A percentile compares a stretch with the other conserved stretches of the same genome.
These are phyloP conservation scores for Phocoena sinus DNA, from an alignment of 2,113 vertebrate species.

Conservation along the genomic window DNA sequence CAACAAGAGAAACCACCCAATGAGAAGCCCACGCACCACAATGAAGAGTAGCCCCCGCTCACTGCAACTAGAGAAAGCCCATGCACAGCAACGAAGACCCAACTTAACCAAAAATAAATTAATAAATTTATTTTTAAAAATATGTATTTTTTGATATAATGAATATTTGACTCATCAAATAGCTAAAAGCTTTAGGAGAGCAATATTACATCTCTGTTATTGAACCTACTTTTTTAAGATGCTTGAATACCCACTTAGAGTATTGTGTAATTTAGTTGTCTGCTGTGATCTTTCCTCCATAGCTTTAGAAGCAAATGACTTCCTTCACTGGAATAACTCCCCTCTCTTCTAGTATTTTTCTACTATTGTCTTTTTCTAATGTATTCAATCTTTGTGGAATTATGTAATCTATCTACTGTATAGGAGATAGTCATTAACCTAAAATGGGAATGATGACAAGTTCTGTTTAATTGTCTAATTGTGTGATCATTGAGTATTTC, in stretches of 20 bases:
- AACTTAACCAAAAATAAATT: no score
- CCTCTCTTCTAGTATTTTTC: conserved; percentile 5
- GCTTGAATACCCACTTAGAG: conserved; percentile 15
- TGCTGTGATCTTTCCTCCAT: conserved; percentile 24
- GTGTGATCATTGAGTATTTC: background rate
- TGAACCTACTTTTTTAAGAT: background rate
- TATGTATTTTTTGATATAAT: conserved; percentile 29
- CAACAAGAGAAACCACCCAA: no score
- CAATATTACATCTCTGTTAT: conserved; percentile 34
- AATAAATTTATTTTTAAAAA: background rate
- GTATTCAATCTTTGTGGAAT: background rate
- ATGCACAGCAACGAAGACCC: no score
- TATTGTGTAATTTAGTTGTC: conserved; percentile 39
- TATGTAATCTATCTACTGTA: background rate
- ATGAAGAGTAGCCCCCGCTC: no score
- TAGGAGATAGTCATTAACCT: conserved; percentile 21
- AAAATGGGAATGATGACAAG: background rate
- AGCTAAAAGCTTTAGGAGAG: conserved; percentile 15
- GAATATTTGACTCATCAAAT: conserved; percentile 26
- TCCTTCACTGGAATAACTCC: background rate
- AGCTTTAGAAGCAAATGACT: conserved; percentile 24
- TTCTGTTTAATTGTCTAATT: conserved; percentile 35
- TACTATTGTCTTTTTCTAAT: background rate
- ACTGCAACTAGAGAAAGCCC: no score
- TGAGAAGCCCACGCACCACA: no score